phyloP scores from a whole-genome alignment of 2,113 vertebrate genomes.

The Uria aalge region DNA sequence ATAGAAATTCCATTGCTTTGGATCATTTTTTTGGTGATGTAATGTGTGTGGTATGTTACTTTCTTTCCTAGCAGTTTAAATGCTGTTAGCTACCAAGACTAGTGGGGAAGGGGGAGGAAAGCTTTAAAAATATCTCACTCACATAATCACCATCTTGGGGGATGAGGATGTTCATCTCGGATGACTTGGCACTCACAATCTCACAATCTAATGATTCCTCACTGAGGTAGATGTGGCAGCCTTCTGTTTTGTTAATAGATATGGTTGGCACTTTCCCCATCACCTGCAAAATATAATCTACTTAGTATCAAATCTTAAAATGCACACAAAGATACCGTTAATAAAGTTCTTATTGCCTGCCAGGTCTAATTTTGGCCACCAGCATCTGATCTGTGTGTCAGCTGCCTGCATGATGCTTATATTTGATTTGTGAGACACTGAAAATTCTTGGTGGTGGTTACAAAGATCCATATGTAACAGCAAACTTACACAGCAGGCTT shows the following conservation, averaged over 20 bases:
- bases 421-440: neutral
- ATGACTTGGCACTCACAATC: conserved; percentile 96
- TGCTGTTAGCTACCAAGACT: neutral
- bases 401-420: neutral
- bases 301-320: neutral
- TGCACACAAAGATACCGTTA: neutral
- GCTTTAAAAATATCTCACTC: conserved; percentile 67
- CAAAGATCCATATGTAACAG: neutral
- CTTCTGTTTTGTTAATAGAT: conserved; percentile 98
- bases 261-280: conserved; percentile 94
- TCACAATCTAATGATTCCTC: conserved; percentile 88
- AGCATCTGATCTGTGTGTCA: neutral
- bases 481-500: neutral
- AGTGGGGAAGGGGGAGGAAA: neutral
- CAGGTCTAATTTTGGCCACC: neutral
- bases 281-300: conserved; percentile 75
- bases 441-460: neutral
- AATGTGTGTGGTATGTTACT: neutral
- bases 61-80: neutral
- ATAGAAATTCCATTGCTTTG: neutral
- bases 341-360: neutral
- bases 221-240: conserved; percentile 95
- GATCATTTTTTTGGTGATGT: neutral
- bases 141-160: conserved; percentile 92
- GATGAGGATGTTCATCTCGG: conserved; percentile 95